Evolutionary conservation across 2,113 vertebrate genomes (phyloP), one percentile per base, ranked within the genome.

Genomic region (Mustela nigripes): DNA sequence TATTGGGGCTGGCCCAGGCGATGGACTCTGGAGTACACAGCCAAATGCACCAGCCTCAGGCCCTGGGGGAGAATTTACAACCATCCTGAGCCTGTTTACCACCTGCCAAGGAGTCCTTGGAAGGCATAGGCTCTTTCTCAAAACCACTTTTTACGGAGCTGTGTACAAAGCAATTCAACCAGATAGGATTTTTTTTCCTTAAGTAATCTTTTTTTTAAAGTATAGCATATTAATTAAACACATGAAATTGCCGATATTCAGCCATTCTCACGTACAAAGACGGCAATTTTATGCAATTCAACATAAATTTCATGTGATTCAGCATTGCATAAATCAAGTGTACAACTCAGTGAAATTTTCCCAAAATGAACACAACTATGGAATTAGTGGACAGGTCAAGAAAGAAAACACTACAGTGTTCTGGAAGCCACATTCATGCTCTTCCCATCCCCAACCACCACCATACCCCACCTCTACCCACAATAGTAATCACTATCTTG

Each of bases 301-400:
- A 65, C 42, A 63, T 85, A 94, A 94, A 63, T 89, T 89, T 92
- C 65, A 60, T 92, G 42, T 89, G 58, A 71, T 76, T 92, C 73
- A 78, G 39, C 45, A 22, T 86, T 94, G 3, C 1, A 4, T 45
- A 80, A 56, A 67, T 85, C 50, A 79, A 83, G 26, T 80, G 2
- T 84, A 56, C 4, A 65, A 39, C 74, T 86, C 31, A 71, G 7
- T 45, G 53, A 91, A 88, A 74, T 88, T 93, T 83, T 96, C 74
- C n/a, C 62, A 24, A 83, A 94, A 28, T 5, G 3, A 91, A 85
- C 33, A 81, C 5, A 19, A 11, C 26, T 81, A 45, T 83, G 18
- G 36, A 85, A 81, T 26, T 42, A 86, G 31, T 9, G 4, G 85
- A 33, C 53, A 69, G 12, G 26, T 85, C 26, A 36, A 69, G 42